These are phyloP conservation scores for Diachasma alloeum DNA, from an alignment of 1,140 invertebrate genomes.

Conservation along the genomic window DNA sequence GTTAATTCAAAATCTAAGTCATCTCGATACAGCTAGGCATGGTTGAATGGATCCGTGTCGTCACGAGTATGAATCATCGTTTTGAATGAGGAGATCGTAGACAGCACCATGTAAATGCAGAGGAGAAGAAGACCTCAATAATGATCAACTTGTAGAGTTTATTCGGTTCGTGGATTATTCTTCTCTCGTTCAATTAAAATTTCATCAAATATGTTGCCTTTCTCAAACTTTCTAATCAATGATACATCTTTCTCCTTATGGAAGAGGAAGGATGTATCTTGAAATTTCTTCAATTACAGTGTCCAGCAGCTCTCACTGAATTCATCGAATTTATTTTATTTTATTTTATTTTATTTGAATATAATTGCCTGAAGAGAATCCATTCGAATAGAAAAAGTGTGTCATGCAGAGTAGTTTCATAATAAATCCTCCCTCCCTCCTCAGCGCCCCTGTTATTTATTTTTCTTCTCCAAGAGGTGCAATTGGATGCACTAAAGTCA, in stretches of 20 bases:
- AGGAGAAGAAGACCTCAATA: not conserved
- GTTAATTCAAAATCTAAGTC: not conserved
- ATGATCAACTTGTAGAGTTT: not conserved
- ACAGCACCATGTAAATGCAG: not conserved
- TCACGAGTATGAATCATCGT: conserved; percentile 28
- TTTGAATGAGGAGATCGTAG: not conserved
- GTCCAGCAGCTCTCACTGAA: too few relatives aligned
- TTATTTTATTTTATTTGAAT: too few relatives aligned
- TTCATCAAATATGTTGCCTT: not conserved
- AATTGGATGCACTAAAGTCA: not conserved
- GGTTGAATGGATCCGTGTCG: conserved; percentile 20
- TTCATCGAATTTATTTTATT: too few relatives aligned
- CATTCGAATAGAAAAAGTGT: not conserved
- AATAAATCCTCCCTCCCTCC: not conserved
- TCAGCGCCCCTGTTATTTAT: too few relatives aligned
- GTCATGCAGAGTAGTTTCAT: not conserved
- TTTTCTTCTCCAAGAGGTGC: not conserved
- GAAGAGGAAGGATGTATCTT: not conserved
- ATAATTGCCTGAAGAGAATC: too few relatives aligned
- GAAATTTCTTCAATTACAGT: too few relatives aligned
- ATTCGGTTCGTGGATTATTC: not conserved
- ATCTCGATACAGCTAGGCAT: not conserved
- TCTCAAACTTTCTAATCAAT: conserved; percentile 3
- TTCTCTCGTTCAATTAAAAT: not conserved
- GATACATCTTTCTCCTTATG: not conserved